Base-by-base conservation (phyloP, 1,140 invertebrate species). In the Heliconius melpomene region DNA sequence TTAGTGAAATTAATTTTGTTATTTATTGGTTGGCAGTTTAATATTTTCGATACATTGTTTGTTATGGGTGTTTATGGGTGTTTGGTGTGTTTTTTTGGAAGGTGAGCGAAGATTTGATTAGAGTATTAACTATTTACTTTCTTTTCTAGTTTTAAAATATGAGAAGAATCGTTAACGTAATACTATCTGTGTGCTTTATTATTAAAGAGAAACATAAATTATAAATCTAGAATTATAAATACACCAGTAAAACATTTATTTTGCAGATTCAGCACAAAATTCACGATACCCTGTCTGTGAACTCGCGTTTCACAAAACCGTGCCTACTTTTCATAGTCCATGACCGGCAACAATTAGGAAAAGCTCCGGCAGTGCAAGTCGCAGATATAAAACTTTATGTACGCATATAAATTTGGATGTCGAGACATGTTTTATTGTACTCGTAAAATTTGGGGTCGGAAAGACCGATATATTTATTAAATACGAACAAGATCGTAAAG, bases 391-490 rank as follows among this genome's bases (percentile, higher is more conserved):
- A 94, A 94, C 89, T 94, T 94, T 94, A 94, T 94, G 91, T 93
- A 91, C 91, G 91, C 90, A 90, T 93, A 94, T 94, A 94, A 94
- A 93, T 94, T 94, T 90, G 86, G 89, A 93, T 94, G 92, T 90
- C 93, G 93, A 93, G 93, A 94, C 93, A 94, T 94, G 92, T 93
- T 94, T 94, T 94, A 94, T 92, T 94, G 91, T 93, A 85, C 80
- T 93, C 93, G 91, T 94, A 93, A 94, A 94, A 93, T 94, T 93
- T 89, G 86, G 89, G 93, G 90, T 93, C 90, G 92, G 93, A 90
- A 90, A 92, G 89, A 91, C 91, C 91, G 91, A 93, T 90, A 93
- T 93, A 94, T 94, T 94, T 94, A 94, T 91, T 93, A 94, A 94
- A 94, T 94, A 93, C 89, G 90, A 92, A 93, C 89, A 93, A 93